Evolutionary conservation across 2,113 vertebrate species (phyloP).

Genomic region (Vanacampus margaritifer): DNA sequence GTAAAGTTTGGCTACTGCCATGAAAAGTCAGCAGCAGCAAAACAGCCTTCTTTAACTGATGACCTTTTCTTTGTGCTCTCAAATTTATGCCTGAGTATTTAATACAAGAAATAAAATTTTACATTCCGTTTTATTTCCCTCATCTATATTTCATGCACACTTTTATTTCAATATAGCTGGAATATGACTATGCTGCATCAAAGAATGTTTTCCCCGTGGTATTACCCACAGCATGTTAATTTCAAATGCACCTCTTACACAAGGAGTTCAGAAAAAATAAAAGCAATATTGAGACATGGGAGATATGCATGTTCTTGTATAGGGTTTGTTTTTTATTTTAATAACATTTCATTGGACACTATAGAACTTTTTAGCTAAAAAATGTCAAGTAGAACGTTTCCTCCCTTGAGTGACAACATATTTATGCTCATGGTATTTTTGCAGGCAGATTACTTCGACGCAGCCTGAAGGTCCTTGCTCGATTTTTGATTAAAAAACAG

Average conservation of each 20-base stretch:
- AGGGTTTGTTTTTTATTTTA: background rate
- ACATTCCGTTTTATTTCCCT: background rate
- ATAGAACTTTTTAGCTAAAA: background rate
- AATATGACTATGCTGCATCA: background rate
- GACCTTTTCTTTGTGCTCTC: constrained; percentile 19
- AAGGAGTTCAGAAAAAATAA: background rate
- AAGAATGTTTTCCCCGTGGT: background rate
- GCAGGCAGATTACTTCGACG: constrained; percentile 1
- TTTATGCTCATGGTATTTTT: constrained; percentile 25
- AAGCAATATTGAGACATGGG: background rate
- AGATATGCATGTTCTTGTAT: background rate
- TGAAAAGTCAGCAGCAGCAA: constrained; percentile 18
- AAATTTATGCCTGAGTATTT: background rate
- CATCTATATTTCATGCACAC: background rate
- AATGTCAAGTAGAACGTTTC: constrained; percentile 2
- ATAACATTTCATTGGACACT: background rate
- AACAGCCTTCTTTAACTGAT: constrained; percentile 10
- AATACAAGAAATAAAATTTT: background rate
- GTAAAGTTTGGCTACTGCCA: background rate
- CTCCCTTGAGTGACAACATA: constrained; percentile 12
- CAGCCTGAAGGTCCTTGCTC: constrained; percentile 7
- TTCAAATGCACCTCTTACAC: background rate
- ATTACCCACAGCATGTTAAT: background rate
- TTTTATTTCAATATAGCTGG: background rate
- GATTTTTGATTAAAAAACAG: constrained; percentile 18